A percentile compares a stretch with the other conserved stretches of the same genome.
Conservation (phyloP, 2,797 vertebrate genomes). For the Graptemys geographica region DNA sequence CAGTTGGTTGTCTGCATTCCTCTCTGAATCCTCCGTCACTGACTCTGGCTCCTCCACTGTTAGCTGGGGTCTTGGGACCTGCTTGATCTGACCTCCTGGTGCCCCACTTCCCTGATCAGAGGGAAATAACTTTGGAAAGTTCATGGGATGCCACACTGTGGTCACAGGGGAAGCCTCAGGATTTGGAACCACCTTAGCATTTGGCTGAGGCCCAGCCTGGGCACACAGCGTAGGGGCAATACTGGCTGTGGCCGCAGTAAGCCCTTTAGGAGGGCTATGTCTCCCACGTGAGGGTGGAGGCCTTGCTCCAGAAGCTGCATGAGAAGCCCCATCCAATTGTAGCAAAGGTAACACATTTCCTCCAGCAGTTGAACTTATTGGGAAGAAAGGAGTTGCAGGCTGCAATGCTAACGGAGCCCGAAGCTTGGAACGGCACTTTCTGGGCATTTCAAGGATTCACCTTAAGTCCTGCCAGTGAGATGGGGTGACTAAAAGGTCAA, state of each 20-base stretch:
- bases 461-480: fast-evolving
- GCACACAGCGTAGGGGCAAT: background rate
- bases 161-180: background rate
- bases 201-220: fast-evolving
- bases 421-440: fast-evolving
- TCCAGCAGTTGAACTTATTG: fast-evolving
- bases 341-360: background rate
- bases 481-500: fast-evolving
- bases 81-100: background rate
- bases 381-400: background rate
- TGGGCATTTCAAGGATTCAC: fast-evolving
- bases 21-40: background rate
- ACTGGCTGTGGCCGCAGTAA: background rate
- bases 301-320: background rate
- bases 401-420: background rate
- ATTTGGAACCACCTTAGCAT: fast-evolving
- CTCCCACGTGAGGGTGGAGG: background rate
- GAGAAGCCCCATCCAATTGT: background rate
- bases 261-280: background rate
- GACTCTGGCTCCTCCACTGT: background rate
- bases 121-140: background rate
- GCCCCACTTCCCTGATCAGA: background rate
- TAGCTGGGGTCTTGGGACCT: fast-evolving
- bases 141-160: background rate
- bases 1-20: background rate